Evolutionary conservation across 2,888 invertebrate species (phyloP).

Genomic region (Choristoneura rosaceana): DNA sequence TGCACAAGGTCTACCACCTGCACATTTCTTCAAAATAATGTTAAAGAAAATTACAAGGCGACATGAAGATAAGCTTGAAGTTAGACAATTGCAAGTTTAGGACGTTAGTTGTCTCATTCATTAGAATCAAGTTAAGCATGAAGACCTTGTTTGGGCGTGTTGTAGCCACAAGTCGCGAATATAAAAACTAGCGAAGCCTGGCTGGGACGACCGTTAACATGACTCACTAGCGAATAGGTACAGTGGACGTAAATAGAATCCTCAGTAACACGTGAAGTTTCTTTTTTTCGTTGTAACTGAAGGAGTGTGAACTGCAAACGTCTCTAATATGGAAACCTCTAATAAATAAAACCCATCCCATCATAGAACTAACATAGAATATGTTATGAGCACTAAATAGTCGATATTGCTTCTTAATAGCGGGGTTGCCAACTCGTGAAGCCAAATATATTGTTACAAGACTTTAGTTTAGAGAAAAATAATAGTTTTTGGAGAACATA

Average conservation of each 20-base stretch:
- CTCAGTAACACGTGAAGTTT: slow-evolving; percentile 19
- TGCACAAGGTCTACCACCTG: too few species aligned
- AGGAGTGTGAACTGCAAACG: neutral
- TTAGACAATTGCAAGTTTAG: too few species aligned
- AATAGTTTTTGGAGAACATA: too few species aligned
- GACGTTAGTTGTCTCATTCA: too few species aligned
- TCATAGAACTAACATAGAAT: slow-evolving; percentile 10
- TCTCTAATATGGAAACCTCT: neutral
- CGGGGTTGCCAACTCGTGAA: slow-evolving; percentile 2
- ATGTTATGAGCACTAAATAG: slow-evolving; percentile 27
- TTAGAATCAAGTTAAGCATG: neutral
- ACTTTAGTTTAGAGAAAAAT: too few species aligned
- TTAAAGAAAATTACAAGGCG: too few species aligned
- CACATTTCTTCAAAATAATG: too few species aligned
- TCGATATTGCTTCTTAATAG: slow-evolving; percentile 31
- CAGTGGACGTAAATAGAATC: slow-evolving; percentile 43
- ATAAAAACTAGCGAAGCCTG: slow-evolving; percentile 21
- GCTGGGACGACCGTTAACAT: slow-evolving; percentile 44
- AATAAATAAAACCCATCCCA: slow-evolving; percentile 17
- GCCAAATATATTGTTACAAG: too few species aligned
- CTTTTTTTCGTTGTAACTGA: slow-evolving; percentile 21
- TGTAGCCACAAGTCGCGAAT: slow-evolving; percentile 14
- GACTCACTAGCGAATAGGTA: slow-evolving; percentile 38
- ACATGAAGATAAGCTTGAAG: too few species aligned
- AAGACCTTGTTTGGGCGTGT: slow-evolving; percentile 6